Base-by-base conservation (phyloP, 2,888 invertebrate species). In the Heteropelma amictum region DNA sequence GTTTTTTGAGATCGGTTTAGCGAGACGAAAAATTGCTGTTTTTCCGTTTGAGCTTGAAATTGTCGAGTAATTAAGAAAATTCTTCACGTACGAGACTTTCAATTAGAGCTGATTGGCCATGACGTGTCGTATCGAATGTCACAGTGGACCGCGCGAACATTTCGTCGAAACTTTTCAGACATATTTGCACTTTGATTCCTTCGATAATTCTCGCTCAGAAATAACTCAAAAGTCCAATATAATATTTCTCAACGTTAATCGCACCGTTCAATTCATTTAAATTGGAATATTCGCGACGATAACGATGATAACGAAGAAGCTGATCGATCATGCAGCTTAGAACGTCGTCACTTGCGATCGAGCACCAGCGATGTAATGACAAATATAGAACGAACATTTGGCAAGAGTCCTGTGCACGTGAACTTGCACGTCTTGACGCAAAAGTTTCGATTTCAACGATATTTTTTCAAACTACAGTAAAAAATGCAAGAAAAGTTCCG, bases 21-120 rank as follows among this genome's bases (percentile, higher is more conserved):
- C 26, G 0, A 40, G n/a, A n/a, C n/a, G n/a, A n/a, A n/a, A n/a
- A n/a, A n/a, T n/a, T n/a, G n/a, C n/a, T 40, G 6, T 38, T 5
- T 56, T 40, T 40, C 1, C 21, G n/a, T n/a, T n/a, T n/a, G n/a
- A n/a, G n/a, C n/a, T n/a, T n/a, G n/a, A 17, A 56, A 49, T 30
- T n/a, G n/a, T 51, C 21, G 42, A 42, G 42, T 54, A 40, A 49
- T 54, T 47, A 53, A 61, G 14, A 6, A 70, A 60, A 33, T 17
- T 40, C 10, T 65, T 47, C 35, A 45, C 10, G 33, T 3, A 58
- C 35, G 67, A 56, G 70, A 49, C 47, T 75, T 28, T 53, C 71
- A 75, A 75, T 75, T 71, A 61, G 56, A 56, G 23, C 21, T 61
- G 71, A 75, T 75, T 75, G 70, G 67, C 40, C 3, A 65, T 17